These are phyloP conservation scores for Holacanthus passer DNA, from an alignment of 2,113 vertebrate species.

Conservation along the genomic window DNA sequence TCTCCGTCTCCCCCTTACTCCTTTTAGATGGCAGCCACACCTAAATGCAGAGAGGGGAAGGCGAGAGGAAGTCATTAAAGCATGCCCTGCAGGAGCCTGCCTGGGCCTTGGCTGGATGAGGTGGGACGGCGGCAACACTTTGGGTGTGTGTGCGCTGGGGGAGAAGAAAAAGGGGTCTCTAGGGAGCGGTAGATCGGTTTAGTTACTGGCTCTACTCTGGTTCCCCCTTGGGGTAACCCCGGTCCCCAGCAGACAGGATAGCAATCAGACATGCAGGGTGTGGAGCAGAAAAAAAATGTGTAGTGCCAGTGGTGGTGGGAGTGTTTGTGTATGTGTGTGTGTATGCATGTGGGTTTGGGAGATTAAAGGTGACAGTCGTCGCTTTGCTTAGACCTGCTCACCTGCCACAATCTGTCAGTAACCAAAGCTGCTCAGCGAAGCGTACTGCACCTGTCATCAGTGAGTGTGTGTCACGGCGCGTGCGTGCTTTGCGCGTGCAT, in stretches of 20 bases:
- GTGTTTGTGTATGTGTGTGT: slow-evolving; percentile 40
- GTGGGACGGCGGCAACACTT: slow-evolving; percentile 51
- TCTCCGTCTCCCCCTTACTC: slow-evolving; percentile 32
- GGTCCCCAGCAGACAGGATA: slow-evolving; percentile 64
- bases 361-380: slow-evolving; percentile 82
- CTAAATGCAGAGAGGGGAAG: slow-evolving; percentile 67
- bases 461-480: slow-evolving; percentile 39
- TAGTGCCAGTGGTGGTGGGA: slow-evolving; percentile 28
- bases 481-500: slow-evolving; percentile 14
- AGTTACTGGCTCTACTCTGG: slow-evolving; percentile 45
- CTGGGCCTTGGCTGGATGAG: slow-evolving; percentile 60
- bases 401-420: slow-evolving; percentile 82
- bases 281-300: slow-evolving; percentile 42
- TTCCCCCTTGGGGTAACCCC: slow-evolving; percentile 53
- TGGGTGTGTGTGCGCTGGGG: slow-evolving; percentile 47
- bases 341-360: slow-evolving; percentile 62
- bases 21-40: slow-evolving; percentile 74
- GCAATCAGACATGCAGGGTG: slow-evolving; percentile 68
- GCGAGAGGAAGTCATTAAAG: slow-evolving; percentile 79
- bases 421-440: slow-evolving; percentile 74
- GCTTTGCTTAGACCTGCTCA: slow-evolving; percentile 77
- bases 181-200: slow-evolving; percentile 49
- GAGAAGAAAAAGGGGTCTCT: slow-evolving; percentile 41
- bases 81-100: slow-evolving; percentile 70
- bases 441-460: slow-evolving; percentile 73